phyloP scores from a whole-genome alignment of 2,888 invertebrate species.

The Epiperipatus broadwayi region DNA sequence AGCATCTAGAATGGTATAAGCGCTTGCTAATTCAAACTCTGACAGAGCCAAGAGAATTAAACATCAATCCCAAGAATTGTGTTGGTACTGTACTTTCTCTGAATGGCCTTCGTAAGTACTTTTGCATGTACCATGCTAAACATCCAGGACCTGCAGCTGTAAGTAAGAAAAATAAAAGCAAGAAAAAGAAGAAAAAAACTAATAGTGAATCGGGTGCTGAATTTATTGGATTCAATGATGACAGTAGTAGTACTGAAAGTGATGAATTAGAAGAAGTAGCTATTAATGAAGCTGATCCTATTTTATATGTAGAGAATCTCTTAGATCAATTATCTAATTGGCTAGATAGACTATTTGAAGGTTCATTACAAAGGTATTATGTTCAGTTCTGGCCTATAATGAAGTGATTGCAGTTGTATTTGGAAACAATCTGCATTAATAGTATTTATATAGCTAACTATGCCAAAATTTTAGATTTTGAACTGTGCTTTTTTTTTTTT shows the following conservation, averaged over 20 bases:
- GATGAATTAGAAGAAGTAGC: slow-evolving; percentile 30
- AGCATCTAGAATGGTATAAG: slow-evolving; percentile 80
- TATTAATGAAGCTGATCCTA: slow-evolving; percentile 22
- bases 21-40: slow-evolving; percentile 67
- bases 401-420: slow-evolving; percentile 19
- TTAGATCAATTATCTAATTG: slow-evolving; percentile 83
- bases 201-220: slow-evolving; percentile 36
- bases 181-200: background rate
- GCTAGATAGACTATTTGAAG: slow-evolving; percentile 91
- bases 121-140: slow-evolving; percentile 95
- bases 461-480: too few species aligned
- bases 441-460: too few species aligned
- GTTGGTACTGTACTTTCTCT: slow-evolving; percentile 80
- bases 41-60: slow-evolving; percentile 55
- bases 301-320: slow-evolving; percentile 50
- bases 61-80: slow-evolving; percentile 87
- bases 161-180: slow-evolving; percentile 28
- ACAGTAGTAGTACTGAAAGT: slow-evolving; percentile 32
- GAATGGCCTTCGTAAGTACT: slow-evolving; percentile 91
- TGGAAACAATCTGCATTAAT: too few species aligned
- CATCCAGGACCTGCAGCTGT: slow-evolving; percentile 43
- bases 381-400: slow-evolving; percentile 79
- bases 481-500: too few species aligned
- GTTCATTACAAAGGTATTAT: slow-evolving; percentile 80
- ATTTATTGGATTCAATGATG: slow-evolving; percentile 62